Conservation (phyloP, 2,888 invertebrate species). For the Antitype chi region DNA sequence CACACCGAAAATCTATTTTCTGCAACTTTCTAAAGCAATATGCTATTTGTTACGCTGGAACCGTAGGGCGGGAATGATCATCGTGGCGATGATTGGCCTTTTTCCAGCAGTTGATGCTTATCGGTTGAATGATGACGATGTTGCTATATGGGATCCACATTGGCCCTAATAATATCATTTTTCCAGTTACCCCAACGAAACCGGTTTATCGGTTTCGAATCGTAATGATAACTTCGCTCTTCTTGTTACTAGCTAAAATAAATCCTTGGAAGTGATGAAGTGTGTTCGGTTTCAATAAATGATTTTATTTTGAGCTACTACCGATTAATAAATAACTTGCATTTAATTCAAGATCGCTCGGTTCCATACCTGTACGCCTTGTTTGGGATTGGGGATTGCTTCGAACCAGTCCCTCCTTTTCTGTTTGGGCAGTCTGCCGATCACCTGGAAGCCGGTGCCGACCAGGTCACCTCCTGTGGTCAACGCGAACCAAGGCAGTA, state of each 20-base stretch:
- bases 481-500: slow-evolving; percentile 76
- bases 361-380: slow-evolving; percentile 50
- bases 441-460: slow-evolving; percentile 75
- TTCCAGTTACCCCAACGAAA: not conserved
- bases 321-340: too few relatives aligned
- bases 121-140: not conserved
- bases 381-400: slow-evolving; percentile 56
- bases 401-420: slow-evolving; percentile 74
- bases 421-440: slow-evolving; percentile 66
- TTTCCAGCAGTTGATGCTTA: not conserved
- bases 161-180: not conserved
- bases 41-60: not conserved
- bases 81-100: not conserved
- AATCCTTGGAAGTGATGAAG: too few relatives aligned
- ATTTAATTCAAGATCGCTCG: too few relatives aligned
- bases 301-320: not conserved
- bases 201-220: not conserved
- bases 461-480: slow-evolving; percentile 73
- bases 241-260: too few relatives aligned
- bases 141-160: not conserved
- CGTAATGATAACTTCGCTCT: not conserved
- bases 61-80: not conserved
- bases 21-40: not conserved
- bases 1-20: not conserved
- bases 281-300: too few relatives aligned